These are phyloP conservation scores for Calyptommatus sinebrachiatus DNA, from an alignment of 2,113 vertebrate species.

Conservation along the genomic window DNA sequence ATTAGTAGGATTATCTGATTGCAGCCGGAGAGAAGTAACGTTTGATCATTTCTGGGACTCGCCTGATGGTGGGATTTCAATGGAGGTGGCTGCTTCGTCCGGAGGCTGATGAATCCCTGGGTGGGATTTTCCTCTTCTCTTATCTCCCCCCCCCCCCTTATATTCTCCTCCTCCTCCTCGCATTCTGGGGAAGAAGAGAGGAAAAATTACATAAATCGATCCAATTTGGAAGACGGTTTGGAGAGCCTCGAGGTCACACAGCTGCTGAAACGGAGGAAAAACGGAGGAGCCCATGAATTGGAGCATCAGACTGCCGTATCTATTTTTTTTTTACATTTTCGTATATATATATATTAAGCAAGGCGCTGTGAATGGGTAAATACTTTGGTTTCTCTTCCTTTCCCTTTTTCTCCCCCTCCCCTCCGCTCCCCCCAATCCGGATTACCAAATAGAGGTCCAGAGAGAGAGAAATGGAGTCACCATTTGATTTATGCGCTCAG, in stretches of 20 bases:
- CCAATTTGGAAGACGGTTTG: slow-evolving; percentile 54
- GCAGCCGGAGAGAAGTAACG: slow-evolving; percentile 75
- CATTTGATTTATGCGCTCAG: not conserved
- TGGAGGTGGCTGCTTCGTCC: slow-evolving; percentile 63
- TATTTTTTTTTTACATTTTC: slow-evolving; percentile 1
- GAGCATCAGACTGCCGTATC: slow-evolving; percentile 10
- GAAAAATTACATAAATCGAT: slow-evolving; percentile 56
- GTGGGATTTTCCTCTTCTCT: slow-evolving; percentile 14
- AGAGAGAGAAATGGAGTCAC: slow-evolving; percentile 28
- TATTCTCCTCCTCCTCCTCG: slow-evolving; percentile 9
- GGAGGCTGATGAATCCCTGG: slow-evolving; percentile 42
- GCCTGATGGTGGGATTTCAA: slow-evolving; percentile 77
- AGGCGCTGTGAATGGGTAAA: slow-evolving; percentile 67
- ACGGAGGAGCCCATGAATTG: slow-evolving; percentile 45
- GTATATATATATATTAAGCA: not conserved
- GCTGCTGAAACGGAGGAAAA: slow-evolving; percentile 43
- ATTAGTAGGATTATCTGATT: slow-evolving; percentile 81
- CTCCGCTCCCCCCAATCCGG: not conserved
- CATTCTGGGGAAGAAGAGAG: slow-evolving; percentile 52
- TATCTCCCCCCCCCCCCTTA: too few species aligned
- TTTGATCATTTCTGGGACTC: slow-evolving; percentile 72
- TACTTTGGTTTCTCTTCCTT: slow-evolving; percentile 66
- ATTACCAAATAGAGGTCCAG: not conserved
- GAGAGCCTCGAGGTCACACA: slow-evolving; percentile 47
- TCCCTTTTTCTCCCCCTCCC: not conserved